Percentiles rank a stretch among this genome's conserved stretches.
phyloP scores from a whole-genome alignment of 2,888 invertebrate species.

The Parochlus steinenii region DNA sequence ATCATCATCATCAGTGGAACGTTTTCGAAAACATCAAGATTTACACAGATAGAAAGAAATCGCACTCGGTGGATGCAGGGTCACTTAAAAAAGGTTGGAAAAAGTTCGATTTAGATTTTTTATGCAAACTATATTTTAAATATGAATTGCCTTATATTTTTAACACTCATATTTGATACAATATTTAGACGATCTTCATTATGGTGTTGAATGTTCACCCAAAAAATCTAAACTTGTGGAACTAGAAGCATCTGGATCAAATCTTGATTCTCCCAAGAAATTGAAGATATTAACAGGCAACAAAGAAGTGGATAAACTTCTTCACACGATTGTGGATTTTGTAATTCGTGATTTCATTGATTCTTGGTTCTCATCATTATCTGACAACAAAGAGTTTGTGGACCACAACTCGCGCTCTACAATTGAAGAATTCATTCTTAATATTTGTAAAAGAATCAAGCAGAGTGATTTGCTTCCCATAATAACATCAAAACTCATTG shows the following conservation, averaged over 20 bases:
- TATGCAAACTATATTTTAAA: no score
- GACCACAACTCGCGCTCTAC: conserved; percentile 16
- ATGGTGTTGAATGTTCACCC: conserved; percentile 12
- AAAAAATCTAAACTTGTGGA: conserved; percentile 1
- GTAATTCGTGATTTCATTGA: conserved; percentile 17
- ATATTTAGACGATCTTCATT: conserved; percentile 13
- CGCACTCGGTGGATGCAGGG: no score
- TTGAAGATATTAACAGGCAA: conserved; percentile 17
- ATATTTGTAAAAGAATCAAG: conserved; percentile 16
- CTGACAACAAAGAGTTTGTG: conserved; percentile 17
- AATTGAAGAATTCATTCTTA: conserved; percentile 17
- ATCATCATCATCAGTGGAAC: conserved; percentile 15
- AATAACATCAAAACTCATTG: conserved; percentile 17
- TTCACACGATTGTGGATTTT: conserved; percentile 17
- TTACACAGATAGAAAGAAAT: conserved; percentile 16
- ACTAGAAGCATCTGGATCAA: conserved; percentile 13
- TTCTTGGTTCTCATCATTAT: conserved; percentile 17
- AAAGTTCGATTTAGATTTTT: no score
- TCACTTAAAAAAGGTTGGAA: no score
- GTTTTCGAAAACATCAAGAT: conserved; percentile 18
- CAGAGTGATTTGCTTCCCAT: conserved; percentile 16
- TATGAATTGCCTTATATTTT: no score
- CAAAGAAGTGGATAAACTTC: conserved; percentile 16
- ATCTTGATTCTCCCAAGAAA: conserved; percentile 25
- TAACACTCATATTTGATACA: no score